These are phyloP conservation scores for Hermodice carunculata DNA, from an alignment of 2,888 invertebrate genomes.

Conservation along the genomic window DNA sequence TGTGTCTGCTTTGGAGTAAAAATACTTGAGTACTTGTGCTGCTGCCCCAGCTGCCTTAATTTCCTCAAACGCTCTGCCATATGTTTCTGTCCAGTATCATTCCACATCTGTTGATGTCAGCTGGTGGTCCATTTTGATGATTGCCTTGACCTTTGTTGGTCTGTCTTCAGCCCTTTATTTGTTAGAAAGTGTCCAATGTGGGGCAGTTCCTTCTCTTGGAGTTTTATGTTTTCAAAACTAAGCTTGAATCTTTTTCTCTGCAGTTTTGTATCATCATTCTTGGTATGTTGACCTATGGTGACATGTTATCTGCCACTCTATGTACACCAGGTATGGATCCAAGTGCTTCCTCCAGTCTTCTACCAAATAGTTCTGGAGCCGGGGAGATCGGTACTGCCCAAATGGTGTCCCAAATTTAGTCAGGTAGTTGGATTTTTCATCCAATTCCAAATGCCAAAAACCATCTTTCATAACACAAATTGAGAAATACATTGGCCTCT, in stretches of 20 bases:
- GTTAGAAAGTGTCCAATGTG: constrained; percentile 39
- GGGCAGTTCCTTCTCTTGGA: constrained; percentile 24
- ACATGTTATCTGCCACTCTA: constrained; percentile 42
- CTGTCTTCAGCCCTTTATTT: too few species aligned
- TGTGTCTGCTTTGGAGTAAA: neutral
- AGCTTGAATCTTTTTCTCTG: constrained; percentile 23
- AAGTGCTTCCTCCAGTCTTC: constrained; percentile 33
- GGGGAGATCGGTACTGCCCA: constrained; percentile 38
- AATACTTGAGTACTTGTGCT: constrained; percentile 15
- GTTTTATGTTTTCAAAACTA: constrained; percentile 26
- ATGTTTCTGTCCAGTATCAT: constrained; percentile 11
- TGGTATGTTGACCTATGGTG: constrained; percentile 32
- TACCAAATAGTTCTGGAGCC: constrained; percentile 39
- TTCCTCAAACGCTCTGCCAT: neutral
- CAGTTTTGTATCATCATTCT: constrained; percentile 38
- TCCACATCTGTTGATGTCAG: neutral
- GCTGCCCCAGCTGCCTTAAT: neutral
- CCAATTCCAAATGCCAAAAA: constrained; percentile 41
- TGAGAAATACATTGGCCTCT: constrained; percentile 39
- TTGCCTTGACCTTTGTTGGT: too few species aligned
- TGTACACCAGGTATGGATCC: constrained; percentile 37
- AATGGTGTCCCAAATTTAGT: constrained; percentile 43
- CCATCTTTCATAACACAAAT: constrained; percentile 35
- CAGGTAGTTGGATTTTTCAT: constrained; percentile 35
- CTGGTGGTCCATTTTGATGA: neutral